A percentile compares a stretch with the other conserved stretches of the same genome.
phyloP scores from a whole-genome alignment of 1,140 invertebrate genomes.

The Drosophila neocordata region DNA sequence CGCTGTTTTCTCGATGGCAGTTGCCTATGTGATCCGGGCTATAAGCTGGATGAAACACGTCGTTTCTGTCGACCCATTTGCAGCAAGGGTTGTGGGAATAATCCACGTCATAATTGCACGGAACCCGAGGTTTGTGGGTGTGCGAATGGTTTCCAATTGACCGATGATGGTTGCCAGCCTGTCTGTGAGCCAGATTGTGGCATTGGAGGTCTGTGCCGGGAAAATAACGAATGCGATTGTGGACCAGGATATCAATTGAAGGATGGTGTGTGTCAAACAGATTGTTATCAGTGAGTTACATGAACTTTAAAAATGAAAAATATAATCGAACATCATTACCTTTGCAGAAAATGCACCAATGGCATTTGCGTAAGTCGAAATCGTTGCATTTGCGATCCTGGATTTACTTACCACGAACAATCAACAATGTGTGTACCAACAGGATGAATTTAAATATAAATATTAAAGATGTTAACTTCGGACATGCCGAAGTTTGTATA shows the following conservation, averaged over 20 bases:
- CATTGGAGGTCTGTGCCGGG: conserved; percentile 63
- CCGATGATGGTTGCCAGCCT: conserved; percentile 65
- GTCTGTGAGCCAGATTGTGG: conserved; percentile 77
- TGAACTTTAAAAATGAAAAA: not conserved
- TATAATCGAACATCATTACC: not conserved
- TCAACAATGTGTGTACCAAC: conserved; percentile 79
- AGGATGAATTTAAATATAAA: not conserved
- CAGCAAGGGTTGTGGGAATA: conserved; percentile 74
- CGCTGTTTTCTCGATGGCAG: conserved; percentile 83
- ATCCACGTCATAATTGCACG: conserved; percentile 71
- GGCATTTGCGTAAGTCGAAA: conserved; percentile 72
- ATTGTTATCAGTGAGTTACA: conserved; percentile 76
- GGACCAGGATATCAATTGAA: conserved; percentile 56
- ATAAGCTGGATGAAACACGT: conserved; percentile 83
- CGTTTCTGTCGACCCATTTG: conserved; percentile 83
- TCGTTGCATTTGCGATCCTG: conserved; percentile 76
- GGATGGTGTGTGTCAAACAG: conserved; percentile 69
- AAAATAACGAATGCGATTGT: conserved; percentile 69
- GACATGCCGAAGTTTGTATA: no score
- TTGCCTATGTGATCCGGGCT: conserved; percentile 87
- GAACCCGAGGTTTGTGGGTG: conserved; percentile 76
- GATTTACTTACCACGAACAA: conserved; percentile 71
- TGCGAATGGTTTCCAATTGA: conserved; percentile 68
- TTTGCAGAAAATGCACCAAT: conserved; percentile 68
- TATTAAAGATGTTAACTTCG: no score